Percentiles rank a stretch among this genome's conserved stretches.
Conservation (phyloP, 2,113 vertebrate genomes). For the Eclectus roratus region DNA sequence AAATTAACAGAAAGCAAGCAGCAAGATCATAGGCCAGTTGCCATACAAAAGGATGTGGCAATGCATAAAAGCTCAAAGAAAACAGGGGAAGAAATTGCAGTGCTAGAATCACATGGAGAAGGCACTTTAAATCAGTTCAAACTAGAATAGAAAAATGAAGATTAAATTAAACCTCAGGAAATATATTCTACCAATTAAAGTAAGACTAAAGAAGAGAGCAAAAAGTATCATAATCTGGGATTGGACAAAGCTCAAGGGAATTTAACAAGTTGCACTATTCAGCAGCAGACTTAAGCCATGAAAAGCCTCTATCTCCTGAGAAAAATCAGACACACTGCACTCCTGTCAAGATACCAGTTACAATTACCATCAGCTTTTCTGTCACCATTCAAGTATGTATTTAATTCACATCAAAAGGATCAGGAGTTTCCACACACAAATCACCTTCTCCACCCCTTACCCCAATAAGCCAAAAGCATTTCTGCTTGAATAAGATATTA, state of each 20-base stretch:
- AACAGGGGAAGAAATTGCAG: not conserved
- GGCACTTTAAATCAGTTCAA: not conserved
- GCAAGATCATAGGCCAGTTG: not conserved
- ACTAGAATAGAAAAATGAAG: not conserved
- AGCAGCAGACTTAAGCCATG: not conserved
- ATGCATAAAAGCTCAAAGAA: not conserved
- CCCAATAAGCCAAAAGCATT: constrained; percentile 18
- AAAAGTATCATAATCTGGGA: not conserved
- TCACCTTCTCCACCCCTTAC: constrained; percentile 23
- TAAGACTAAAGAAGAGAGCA: not conserved
- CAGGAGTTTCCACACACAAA: not conserved
- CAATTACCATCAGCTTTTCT: not conserved
- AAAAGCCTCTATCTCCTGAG: not conserved
- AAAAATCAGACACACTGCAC: not conserved
- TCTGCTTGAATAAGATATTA: constrained; percentile 11
- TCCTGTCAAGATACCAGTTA: not conserved
- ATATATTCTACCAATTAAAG: not conserved
- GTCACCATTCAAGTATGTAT: not conserved
- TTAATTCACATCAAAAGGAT: constrained; percentile 9
- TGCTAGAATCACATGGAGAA: not conserved
- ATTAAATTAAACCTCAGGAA: not conserved
- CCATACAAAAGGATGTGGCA: not conserved
- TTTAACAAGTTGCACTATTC: not conserved
- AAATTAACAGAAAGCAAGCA: not conserved
- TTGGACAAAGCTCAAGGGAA: not conserved